Evolutionary conservation across 2,797 vertebrate species (phyloP), one percentile per base, ranked within the genome.

Genomic region (Pantherophis vulpinus): DNA sequence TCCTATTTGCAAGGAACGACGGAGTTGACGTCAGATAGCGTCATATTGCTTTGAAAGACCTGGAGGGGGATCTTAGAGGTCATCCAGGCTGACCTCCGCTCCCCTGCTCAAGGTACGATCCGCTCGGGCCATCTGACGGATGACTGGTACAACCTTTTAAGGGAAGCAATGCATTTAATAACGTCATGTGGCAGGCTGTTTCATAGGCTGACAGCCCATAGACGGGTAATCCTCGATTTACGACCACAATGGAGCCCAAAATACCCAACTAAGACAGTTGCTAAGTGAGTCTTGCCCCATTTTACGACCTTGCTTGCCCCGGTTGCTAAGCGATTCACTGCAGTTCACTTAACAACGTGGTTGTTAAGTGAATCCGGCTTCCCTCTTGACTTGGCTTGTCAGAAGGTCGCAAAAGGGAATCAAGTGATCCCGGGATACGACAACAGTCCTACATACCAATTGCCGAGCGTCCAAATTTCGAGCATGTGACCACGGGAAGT

Each of bases 341-440:
- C 70, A 3, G 70, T 37, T 37, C 42, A 47, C 5, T 47, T 47
- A 47, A 47, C 42, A 8, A 20, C 6, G 2, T 1, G 32, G 32
- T 20, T 70, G 66, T 70, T 37, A 37, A 74, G 70, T 20, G 32
- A 9, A 20, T 9, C 32, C 16, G 16, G 1, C n/a, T 74, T 74
- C 5, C 66, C 66, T 3, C 5, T 70, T 32, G 16, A 18, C 1
- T 74, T 32, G 16, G 16, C 32, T 37, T 37, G 16, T 74, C 66
- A 32, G n/a, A 37, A 32, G 32, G 70, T 37, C 7, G 16, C 16
- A 20, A 74, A 74, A 18, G 16, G 70, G 70, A 32, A 9, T 74
- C 7, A 0, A 1, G 2, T 37, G 16, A 74, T 6, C 12, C n/a
- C 7, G 16, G 16, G 66, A 37, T 9, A 18, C 2, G 0, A 1